A percentile compares a stretch with the other conserved stretches of the same genome.
These are phyloP conservation scores for Merodon equestris DNA, from an alignment of 2,888 invertebrate species.

Conservation along the genomic window DNA sequence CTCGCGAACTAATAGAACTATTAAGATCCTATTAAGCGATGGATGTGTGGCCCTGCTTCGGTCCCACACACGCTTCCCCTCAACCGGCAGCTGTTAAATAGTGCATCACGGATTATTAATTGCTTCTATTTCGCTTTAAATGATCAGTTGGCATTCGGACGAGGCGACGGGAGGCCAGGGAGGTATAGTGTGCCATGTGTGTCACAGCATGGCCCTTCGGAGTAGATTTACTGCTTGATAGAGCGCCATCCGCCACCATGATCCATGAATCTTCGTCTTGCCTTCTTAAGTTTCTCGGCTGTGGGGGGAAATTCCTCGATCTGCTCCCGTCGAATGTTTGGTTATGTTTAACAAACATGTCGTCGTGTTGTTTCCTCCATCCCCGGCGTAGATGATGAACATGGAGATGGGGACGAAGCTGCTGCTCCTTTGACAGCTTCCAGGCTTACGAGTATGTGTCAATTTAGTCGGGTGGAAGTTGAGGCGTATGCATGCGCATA, in stretches of 20 bases:
- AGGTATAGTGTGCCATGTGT: constrained; percentile 10
- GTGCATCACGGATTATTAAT: constrained; percentile 69
- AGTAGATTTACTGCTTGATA: constrained; percentile 45
- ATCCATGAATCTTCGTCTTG: constrained; percentile 56
- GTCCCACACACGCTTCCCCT: constrained; percentile 34
- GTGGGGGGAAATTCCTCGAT: constrained; percentile 31
- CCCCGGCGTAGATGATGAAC: too few relatives aligned
- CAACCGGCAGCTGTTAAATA: constrained; percentile 62
- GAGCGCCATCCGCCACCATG: constrained; percentile 51
- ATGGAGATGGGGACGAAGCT: constrained; percentile 12
- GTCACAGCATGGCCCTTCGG: constrained; percentile 33
- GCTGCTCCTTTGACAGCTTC: constrained; percentile 37
- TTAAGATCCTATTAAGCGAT: constrained; percentile 67
- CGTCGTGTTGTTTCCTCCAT: constrained; percentile 8
- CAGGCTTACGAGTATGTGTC: constrained; percentile 64
- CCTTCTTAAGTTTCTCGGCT: too few relatives aligned
- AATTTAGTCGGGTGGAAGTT: constrained; percentile 55
- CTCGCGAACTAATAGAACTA: constrained; percentile 60
- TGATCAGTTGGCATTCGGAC: constrained; percentile 17
- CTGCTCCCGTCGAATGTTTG: constrained; percentile 34
- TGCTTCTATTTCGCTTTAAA: constrained; percentile 64
- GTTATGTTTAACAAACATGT: constrained; percentile 64
- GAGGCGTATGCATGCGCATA: constrained; percentile 10
- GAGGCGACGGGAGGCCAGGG: background rate
- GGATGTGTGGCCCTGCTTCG: constrained; percentile 24